Evolutionary conservation across 2,797 vertebrate species (phyloP).

Genomic region (Sarcophilus harrisii): DNA sequence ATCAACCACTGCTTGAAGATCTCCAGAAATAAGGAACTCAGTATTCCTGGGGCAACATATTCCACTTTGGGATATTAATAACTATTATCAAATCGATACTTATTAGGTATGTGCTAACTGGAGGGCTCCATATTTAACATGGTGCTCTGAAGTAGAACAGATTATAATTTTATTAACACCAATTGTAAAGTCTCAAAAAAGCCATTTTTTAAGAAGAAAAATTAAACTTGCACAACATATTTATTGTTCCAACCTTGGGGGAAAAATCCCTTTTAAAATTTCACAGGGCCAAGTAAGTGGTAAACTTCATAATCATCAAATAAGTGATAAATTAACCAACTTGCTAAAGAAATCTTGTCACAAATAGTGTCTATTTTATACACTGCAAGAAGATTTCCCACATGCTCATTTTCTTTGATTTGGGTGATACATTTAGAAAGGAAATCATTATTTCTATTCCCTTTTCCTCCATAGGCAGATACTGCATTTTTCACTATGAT

Average conservation of each 20-base stretch:
- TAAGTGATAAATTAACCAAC: neutral
- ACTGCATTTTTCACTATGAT: neutral
- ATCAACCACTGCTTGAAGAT: neutral
- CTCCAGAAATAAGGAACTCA: neutral
- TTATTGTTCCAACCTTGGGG: neutral
- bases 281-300: neutral
- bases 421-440: neutral
- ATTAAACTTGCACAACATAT: neutral
- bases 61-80: neutral
- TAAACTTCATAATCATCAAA: neutral
- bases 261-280: neutral
- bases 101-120: neutral
- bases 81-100: neutral
- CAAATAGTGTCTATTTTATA: neutral
- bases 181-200: neutral
- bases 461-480: neutral
- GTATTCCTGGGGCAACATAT: neutral
- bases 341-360: neutral
- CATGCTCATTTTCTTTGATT: neutral
- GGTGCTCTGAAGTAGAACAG: neutral
- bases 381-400: neutral
- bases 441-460: neutral
- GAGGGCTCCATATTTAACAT: neutral
- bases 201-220: neutral
- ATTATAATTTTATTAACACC: neutral